Percentiles rank a stretch among this genome's conserved stretches.
Conservation (phyloP, 2,113 vertebrate species). For the Pithys albifrons region DNA sequence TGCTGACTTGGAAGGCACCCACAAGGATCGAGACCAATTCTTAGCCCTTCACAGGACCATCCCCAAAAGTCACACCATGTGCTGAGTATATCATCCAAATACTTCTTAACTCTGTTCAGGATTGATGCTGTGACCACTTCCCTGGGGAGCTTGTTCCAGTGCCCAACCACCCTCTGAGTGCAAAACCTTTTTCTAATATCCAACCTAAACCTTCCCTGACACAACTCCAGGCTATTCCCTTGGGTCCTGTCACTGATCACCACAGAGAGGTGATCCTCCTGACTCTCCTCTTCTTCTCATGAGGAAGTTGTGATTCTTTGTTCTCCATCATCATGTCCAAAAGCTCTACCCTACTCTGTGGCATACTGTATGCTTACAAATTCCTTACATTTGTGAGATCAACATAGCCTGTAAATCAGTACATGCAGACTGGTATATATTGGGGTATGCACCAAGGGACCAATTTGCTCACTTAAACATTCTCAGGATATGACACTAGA, state of each 20-base stretch:
- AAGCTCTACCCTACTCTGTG: not conserved
- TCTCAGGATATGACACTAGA: not conserved
- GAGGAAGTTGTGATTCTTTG: not conserved
- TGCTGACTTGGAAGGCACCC: not conserved
- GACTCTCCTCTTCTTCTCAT: not conserved
- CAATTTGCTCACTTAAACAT: not conserved
- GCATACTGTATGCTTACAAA: not conserved
- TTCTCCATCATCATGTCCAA: not conserved
- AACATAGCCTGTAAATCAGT: conserved; percentile 8
- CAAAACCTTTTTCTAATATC: not conserved
- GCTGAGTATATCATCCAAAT: not conserved
- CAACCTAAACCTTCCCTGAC: not conserved
- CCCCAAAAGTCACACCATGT: not conserved
- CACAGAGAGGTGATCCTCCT: not conserved
- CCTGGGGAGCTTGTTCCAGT: not conserved
- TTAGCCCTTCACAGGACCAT: not conserved
- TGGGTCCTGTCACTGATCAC: not conserved
- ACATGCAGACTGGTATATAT: not conserved
- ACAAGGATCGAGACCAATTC: not conserved
- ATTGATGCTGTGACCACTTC: not conserved
- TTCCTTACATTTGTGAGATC: not conserved
- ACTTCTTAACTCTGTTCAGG: not conserved
- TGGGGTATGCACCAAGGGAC: not conserved
- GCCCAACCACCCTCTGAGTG: not conserved
- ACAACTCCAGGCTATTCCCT: not conserved